Conservation (phyloP, 2,888 invertebrate species). For the Ischnus inquisitorius region DNA sequence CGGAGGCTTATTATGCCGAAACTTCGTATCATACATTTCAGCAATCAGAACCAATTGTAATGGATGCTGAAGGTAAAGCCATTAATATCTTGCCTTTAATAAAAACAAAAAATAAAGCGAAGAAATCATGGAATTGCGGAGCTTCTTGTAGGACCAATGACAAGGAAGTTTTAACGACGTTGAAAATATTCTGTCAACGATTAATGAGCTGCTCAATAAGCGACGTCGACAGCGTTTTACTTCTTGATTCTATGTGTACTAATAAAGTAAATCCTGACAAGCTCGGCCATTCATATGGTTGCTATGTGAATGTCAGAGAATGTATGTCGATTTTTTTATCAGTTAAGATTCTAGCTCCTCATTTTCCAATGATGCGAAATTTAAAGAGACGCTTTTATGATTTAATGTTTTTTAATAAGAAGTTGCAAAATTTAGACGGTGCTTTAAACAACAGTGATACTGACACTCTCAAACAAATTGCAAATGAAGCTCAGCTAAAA, state of each 20-base stretch:
- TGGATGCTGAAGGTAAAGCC: slow-evolving; percentile 18
- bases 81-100: slow-evolving; percentile 7
- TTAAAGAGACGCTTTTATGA: slow-evolving; percentile 41
- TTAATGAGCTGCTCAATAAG: not conserved
- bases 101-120: not conserved
- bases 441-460: not conserved
- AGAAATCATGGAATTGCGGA: slow-evolving; percentile 25
- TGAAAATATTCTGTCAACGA: slow-evolving; percentile 16
- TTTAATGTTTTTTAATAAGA: slow-evolving; percentile 6
- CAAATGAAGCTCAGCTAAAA: slow-evolving; percentile 22
- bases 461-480: slow-evolving; percentile 16
- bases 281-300: slow-evolving; percentile 40
- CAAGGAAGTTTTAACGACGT: not conserved
- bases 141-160: slow-evolving; percentile 21
- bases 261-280: slow-evolving; percentile 21
- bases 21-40: not conserved
- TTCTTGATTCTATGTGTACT: slow-evolving; percentile 16
- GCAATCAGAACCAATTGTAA: slow-evolving; percentile 9
- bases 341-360: slow-evolving; percentile 48
- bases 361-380: slow-evolving; percentile 47
- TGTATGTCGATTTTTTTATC: slow-evolving; percentile 49
- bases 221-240: not conserved
- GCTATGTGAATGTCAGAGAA: slow-evolving; percentile 25
- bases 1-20: too few relatives aligned
- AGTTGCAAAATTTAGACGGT: slow-evolving; percentile 16